These are phyloP conservation scores for Tympanoctomys barrerae DNA, from an alignment of 2,797 vertebrate species.

Conservation along the genomic window DNA sequence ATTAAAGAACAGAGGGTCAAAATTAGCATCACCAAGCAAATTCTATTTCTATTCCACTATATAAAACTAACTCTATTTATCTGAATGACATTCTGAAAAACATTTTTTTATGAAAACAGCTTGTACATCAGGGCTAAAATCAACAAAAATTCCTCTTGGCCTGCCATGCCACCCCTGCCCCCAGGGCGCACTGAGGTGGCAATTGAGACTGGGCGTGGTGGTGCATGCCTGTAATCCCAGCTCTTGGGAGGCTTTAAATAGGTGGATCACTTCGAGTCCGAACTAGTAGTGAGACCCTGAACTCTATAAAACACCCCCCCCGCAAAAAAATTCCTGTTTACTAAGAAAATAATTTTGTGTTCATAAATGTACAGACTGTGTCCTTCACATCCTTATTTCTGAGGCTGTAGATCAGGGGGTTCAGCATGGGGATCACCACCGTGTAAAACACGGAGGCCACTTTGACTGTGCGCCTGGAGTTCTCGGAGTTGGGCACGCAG, in stretches of 20 bases:
- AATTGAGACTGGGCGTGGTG: too few relatives aligned
- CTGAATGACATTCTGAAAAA: not conserved
- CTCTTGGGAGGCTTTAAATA: too few relatives aligned
- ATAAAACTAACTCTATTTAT: not conserved
- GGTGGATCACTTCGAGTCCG: too few relatives aligned
- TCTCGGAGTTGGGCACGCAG: conserved; percentile 72
- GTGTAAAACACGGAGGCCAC: conserved; percentile 81
- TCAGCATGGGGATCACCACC: conserved; percentile 79
- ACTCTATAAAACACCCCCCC: too few relatives aligned
- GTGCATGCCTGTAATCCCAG: too few relatives aligned
- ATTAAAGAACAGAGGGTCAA: not conserved
- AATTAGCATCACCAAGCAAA: not conserved
- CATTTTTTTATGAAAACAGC: not conserved
- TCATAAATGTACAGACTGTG: conserved; percentile 40
- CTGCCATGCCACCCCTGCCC: too few relatives aligned
- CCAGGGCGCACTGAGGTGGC: too few relatives aligned
- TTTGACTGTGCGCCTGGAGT: conserved; percentile 66
- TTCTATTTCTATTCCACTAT: not conserved
- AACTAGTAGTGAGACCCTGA: too few relatives aligned
- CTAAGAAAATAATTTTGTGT: not conserved
- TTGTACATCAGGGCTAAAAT: not conserved
- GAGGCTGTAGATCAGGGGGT: conserved; percentile 79
- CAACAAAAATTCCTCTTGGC: not conserved
- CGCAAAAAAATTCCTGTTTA: too few relatives aligned
- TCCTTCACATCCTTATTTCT: conserved; percentile 81